phyloP scores from a whole-genome alignment of 2,888 invertebrate genomes.

The Cylloceria caligata region DNA sequence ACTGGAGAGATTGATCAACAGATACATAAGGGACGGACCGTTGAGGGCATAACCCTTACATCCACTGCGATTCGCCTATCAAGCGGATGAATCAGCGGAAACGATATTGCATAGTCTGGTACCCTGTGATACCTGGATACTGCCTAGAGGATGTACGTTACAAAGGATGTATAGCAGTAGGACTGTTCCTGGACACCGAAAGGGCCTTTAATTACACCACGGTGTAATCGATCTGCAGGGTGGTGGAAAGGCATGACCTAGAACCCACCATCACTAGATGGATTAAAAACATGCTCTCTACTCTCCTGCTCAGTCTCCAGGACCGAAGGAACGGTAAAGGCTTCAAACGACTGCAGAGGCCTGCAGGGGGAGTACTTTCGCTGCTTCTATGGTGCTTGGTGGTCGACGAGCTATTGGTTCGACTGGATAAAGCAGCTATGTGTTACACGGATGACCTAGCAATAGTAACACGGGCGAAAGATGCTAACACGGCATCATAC shows the following conservation, averaged over 20 bases:
- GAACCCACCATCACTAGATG: slow-evolving; percentile 8
- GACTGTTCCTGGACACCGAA: slow-evolving; percentile 61
- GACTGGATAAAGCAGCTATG: neutral
- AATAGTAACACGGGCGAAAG: slow-evolving; percentile 16
- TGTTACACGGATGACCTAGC: slow-evolving; percentile 47
- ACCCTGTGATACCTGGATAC: too few relatives aligned
- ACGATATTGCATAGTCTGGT: slow-evolving; percentile 33
- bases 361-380: slow-evolving; percentile 12
- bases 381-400: neutral
- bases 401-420: neutral
- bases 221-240: slow-evolving; percentile 25
- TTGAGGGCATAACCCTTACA: too few relatives aligned
- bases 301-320: too few relatives aligned
- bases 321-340: neutral
- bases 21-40: slow-evolving; percentile 59
- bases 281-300: neutral
- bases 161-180: too few relatives aligned
- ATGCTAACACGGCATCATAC: neutral
- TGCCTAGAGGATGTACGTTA: too few relatives aligned
- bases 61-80: too few relatives aligned
- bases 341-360: neutral
- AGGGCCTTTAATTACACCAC: slow-evolving; percentile 64
- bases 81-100: neutral
- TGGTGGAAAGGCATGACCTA: neutral
- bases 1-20: slow-evolving; percentile 68